These are phyloP conservation scores for Apodemia hepburni DNA, from an alignment of 2,888 invertebrate genomes.

Conservation along the genomic window DNA sequence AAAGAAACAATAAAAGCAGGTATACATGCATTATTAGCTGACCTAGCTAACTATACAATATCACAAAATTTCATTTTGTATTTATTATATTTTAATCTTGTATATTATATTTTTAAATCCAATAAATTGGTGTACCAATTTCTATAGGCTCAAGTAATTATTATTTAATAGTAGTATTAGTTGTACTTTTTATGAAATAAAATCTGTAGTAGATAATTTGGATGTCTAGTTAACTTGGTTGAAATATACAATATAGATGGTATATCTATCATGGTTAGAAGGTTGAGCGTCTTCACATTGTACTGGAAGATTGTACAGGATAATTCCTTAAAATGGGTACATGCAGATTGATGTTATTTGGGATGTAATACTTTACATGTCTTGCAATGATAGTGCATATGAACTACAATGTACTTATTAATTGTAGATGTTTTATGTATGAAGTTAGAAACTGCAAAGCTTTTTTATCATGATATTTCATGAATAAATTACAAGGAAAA, in stretches of 20 bases:
- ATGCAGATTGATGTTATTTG: background rate
- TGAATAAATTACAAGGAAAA: background rate
- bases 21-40: slow-evolving; percentile 29
- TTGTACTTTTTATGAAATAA: background rate
- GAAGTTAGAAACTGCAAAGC: background rate
- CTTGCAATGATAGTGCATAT: slow-evolving; percentile 5
- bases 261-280: slow-evolving; percentile 35
- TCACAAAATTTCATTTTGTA: background rate
- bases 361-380: background rate
- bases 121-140: too few species aligned
- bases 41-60: background rate
- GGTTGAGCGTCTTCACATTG: slow-evolving; percentile 56
- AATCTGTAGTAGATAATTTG: background rate
- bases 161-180: too few species aligned
- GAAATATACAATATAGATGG: slow-evolving; percentile 10
- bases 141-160: background rate
- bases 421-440: background rate
- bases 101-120: too few species aligned
- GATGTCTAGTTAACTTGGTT: background rate
- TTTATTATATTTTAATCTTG: background rate
- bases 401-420: slow-evolving; percentile 1
- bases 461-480: background rate
- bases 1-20: slow-evolving; percentile 31
- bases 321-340: slow-evolving; percentile 1
- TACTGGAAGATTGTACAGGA: slow-evolving; percentile 42